Percentiles rank a stretch among this genome's conserved stretches.
Conservation (phyloP, 2,888 invertebrate species). For the Bellardia pandia region DNA sequence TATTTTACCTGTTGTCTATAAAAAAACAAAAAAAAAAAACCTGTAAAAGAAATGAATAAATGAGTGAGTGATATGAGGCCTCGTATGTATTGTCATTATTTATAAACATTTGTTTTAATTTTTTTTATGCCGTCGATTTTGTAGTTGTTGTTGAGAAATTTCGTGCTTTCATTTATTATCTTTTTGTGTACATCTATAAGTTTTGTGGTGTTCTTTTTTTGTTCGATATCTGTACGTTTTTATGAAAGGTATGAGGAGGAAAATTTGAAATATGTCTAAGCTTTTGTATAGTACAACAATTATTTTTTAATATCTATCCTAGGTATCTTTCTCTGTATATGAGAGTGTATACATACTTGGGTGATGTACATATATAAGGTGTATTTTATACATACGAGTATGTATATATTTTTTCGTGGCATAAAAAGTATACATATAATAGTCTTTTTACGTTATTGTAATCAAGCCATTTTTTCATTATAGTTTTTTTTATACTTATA, state of each 20-base stretch:
- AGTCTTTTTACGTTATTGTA: constrained; percentile 75
- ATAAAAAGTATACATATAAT: constrained; percentile 6
- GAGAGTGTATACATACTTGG: not conserved
- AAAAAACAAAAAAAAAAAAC: constrained; percentile 41
- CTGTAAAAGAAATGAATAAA: constrained; percentile 51
- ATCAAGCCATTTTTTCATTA: constrained; percentile 77
- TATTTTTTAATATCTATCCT: constrained; percentile 59
- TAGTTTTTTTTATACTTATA: constrained; percentile 14
- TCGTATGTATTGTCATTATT: constrained; percentile 69
- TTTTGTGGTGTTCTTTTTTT: constrained; percentile 31
- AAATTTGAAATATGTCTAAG: constrained; percentile 55
- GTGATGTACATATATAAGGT: not conserved
- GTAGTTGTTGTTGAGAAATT: constrained; percentile 57
- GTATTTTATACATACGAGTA: constrained; percentile 6
- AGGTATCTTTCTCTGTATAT: constrained; percentile 67
- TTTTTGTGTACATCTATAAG: constrained; percentile 67
- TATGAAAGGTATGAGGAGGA: constrained; percentile 26
- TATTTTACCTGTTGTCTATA: constrained; percentile 69
- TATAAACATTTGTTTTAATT: constrained; percentile 66
- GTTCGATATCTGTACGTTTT: constrained; percentile 32
- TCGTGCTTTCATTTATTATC: constrained; percentile 71
- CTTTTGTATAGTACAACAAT: constrained; percentile 51
- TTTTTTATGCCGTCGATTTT: constrained; percentile 26
- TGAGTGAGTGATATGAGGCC: constrained; percentile 41
- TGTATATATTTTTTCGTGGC: constrained; percentile 43